These are phyloP conservation scores for Oophaga sylvatica DNA, from an alignment of 2,797 vertebrate genomes.

Conservation along the genomic window DNA sequence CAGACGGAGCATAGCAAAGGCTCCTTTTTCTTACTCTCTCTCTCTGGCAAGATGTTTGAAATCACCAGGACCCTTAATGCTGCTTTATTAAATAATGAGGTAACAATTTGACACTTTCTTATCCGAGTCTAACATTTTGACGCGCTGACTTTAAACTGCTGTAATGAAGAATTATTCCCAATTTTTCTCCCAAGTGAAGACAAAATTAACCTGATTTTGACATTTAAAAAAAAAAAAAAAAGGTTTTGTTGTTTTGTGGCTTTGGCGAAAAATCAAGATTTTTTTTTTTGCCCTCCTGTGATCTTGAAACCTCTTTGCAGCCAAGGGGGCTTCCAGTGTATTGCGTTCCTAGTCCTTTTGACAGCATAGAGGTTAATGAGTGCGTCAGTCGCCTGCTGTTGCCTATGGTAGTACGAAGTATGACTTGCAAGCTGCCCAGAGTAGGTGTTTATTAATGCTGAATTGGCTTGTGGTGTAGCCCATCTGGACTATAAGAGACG, in stretches of 20 bases:
- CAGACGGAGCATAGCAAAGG: slow-evolving; percentile 88
- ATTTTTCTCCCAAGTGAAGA: slow-evolving; percentile 67
- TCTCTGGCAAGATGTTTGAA: slow-evolving; percentile 96
- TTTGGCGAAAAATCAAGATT: slow-evolving; percentile 50
- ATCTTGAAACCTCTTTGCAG: slow-evolving; percentile 75
- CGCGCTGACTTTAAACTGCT: slow-evolving; percentile 67
- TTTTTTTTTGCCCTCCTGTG: slow-evolving; percentile 58
- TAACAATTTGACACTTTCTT: slow-evolving; percentile 88
- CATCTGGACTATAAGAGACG: slow-evolving; percentile 83
- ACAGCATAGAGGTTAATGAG: slow-evolving; percentile 60
- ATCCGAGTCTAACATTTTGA: slow-evolving; percentile 76
- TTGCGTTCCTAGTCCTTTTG: slow-evolving; percentile 73
- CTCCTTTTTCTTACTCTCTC: slow-evolving; percentile 79
- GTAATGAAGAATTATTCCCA: slow-evolving; percentile 71
- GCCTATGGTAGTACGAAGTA: slow-evolving; percentile 82
- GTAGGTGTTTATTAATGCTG: slow-evolving; percentile 90
- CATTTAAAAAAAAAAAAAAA: slow-evolving; percentile 37
- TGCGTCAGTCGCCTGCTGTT: slow-evolving; percentile 78
- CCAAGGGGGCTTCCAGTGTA: slow-evolving; percentile 68
- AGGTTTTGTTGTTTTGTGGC: slow-evolving; percentile 33
- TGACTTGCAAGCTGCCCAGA: slow-evolving; percentile 82
- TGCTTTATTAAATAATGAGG: slow-evolving; percentile 99
- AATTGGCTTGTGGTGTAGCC: slow-evolving; percentile 92
- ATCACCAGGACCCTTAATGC: slow-evolving; percentile 99
- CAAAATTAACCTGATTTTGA: slow-evolving; percentile 54